phyloP scores from a whole-genome alignment of 1,140 invertebrate species.

The Drosophila orena region DNA sequence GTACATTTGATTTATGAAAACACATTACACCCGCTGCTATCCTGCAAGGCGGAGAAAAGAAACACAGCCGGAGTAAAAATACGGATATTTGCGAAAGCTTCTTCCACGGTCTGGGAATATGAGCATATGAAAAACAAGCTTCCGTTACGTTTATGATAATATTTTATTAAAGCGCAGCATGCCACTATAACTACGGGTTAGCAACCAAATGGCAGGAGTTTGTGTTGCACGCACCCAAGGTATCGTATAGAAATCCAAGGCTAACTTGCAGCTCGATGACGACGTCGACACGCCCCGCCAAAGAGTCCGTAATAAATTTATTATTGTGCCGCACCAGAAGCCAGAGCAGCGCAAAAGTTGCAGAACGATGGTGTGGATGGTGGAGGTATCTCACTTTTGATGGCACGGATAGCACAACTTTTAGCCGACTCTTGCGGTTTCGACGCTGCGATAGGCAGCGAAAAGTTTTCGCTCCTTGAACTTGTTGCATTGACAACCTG shows the following conservation, averaged over 20 bases:
- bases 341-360: constrained; percentile 7
- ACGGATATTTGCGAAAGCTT: constrained; percentile 42
- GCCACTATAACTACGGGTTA: constrained; percentile 47
- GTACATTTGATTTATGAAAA: constrained; percentile 55
- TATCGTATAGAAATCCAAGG: not conserved
- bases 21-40: constrained; percentile 42
- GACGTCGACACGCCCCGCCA: constrained; percentile 51
- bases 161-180: constrained; percentile 76
- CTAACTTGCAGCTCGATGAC: constrained; percentile 18
- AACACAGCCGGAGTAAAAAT: constrained; percentile 9
- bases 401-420: constrained; percentile 63
- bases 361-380: constrained; percentile 1
- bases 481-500: constrained; percentile 76
- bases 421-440: constrained; percentile 65
- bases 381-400: constrained; percentile 16
- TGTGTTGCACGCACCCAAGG: constrained; percentile 28
- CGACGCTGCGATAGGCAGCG: constrained; percentile 59
- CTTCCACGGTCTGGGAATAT: constrained; percentile 49
- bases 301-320: constrained; percentile 56
- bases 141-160: constrained; percentile 79
- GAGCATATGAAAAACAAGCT: constrained; percentile 81
- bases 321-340: constrained; percentile 30
- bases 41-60: constrained; percentile 3
- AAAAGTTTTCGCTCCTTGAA: constrained; percentile 62
- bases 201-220: constrained; percentile 10